Conservation (phyloP, 2,113 vertebrate species). For the Anser brachyrhynchus region DNA sequence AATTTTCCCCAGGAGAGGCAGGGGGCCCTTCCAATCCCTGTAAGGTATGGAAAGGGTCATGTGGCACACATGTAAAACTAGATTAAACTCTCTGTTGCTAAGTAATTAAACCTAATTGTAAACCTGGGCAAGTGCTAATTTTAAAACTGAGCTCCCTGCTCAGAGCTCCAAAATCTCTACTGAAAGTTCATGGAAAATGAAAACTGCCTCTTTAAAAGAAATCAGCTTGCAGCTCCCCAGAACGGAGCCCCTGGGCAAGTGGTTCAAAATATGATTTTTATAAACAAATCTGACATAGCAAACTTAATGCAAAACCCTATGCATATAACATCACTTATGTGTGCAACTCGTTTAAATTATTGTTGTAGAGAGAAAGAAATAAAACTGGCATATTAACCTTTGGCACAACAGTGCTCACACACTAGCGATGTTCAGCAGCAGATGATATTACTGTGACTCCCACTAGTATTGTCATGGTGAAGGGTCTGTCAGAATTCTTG, state of each 20-base stretch:
- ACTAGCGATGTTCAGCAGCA: conserved; percentile 46
- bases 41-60: conserved; percentile 27
- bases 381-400: conserved; percentile 69
- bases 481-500: conserved; percentile 59
- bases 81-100: conserved; percentile 57
- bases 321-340: conserved; percentile 66
- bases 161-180: conserved; percentile 33
- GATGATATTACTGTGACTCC: conserved; percentile 43
- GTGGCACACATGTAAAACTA: conserved; percentile 41
- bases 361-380: conserved; percentile 64
- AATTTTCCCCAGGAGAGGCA: conserved; percentile 57
- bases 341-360: conserved; percentile 74
- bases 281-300: conserved; percentile 79
- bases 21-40: neutral
- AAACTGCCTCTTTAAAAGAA: conserved; percentile 74
- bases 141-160: conserved; percentile 55
- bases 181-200: conserved; percentile 58
- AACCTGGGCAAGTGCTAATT: conserved; percentile 55
- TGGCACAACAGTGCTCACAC: conserved; percentile 34
- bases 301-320: conserved; percentile 76
- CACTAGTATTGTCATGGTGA: conserved; percentile 44
- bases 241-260: conserved; percentile 69
- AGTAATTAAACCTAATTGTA: conserved; percentile 73
- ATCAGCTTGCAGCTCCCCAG: conserved; percentile 66
- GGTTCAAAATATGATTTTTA: conserved; percentile 78